phyloP scores from a whole-genome alignment of 2,113 vertebrate genomes.

The Perca schrenkii region DNA sequence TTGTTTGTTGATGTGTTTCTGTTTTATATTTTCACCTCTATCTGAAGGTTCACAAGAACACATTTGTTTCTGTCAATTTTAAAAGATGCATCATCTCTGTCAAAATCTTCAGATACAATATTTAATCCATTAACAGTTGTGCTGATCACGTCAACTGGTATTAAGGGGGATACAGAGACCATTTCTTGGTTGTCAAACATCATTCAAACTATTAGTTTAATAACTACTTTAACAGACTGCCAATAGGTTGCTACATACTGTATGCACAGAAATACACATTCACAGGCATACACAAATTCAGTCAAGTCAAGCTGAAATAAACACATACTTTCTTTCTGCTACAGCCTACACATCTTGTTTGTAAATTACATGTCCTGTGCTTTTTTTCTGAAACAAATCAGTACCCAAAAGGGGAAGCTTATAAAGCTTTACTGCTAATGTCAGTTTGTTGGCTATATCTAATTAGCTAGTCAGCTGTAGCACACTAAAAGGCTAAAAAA shows the following conservation, averaged over 20 bases:
- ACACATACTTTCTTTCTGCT: no score
- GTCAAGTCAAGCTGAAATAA: no score
- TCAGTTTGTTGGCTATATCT: neutral
- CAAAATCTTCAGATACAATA: neutral
- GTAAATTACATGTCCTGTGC: no score
- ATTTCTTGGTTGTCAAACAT: neutral
- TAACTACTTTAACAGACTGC: neutral
- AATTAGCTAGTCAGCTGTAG: neutral
- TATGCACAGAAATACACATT: neutral
- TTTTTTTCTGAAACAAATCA: no score
- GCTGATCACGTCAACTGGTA: neutral
- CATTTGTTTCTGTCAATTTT: neutral
- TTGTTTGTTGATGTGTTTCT: conserved; percentile 24
- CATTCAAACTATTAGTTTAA: neutral
- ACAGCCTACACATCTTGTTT: no score
- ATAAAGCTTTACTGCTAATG: neutral
- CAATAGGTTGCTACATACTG: neutral
- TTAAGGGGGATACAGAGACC: neutral
- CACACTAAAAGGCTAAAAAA: neutral
- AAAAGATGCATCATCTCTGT: neutral
- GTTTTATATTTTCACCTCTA: neutral
- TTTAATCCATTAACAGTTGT: neutral
- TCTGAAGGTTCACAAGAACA: conserved; percentile 11
- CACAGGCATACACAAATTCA: no score
- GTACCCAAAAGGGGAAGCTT: no score